Evolutionary conservation across 2,113 vertebrate genomes (phyloP), one percentile per base, ranked within the genome.

Genomic region (Hippocampus comes): DNA sequence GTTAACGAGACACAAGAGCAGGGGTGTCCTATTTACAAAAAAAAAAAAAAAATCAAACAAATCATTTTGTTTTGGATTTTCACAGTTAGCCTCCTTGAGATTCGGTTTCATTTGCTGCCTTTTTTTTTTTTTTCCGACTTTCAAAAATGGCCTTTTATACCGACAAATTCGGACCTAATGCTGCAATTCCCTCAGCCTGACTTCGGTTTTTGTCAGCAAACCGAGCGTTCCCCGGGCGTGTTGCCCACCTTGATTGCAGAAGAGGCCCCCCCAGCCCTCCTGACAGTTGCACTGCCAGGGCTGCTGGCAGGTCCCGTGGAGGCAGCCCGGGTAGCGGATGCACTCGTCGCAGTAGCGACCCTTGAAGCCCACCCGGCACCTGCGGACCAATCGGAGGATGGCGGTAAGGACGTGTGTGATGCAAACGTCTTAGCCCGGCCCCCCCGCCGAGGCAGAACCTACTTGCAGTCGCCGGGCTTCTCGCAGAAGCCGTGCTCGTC

Each of bases 271-370:
- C 97, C 96, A 99, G 84, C 97, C 97, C 89, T 99, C 97, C 89
- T 98, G 97, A 81, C 97, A 99, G 89, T 96, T 98, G 88, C 97
- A 99, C 74, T 99, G 96, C 97, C 97, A 99, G 0, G 97, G 96
- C 80, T 98, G 97, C 87, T 97, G 96, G 89, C 97, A 99, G 78
- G 96, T 99, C 77, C 97, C 97, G 0, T 99, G 97, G 49, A 99
- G 95, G 84, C 97, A 98, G 84, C 97, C 97, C 0, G 97, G 97
- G 86, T 99, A 99, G 55, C 95, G 94, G 70, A 99, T 99, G 89
- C 96, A 99, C 88, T 98, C 95, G 48, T 98, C 97, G 57, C 96
- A 99, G 60, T 99, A 99, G 63, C 97, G 94, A 0, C 96, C 96
- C 87, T 96, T 96, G 94, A 97, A 99, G 75, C 97, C 97, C 65